phyloP scores from a whole-genome alignment of 2,797 vertebrate genomes.

The Uromys caudimaculatus region DNA sequence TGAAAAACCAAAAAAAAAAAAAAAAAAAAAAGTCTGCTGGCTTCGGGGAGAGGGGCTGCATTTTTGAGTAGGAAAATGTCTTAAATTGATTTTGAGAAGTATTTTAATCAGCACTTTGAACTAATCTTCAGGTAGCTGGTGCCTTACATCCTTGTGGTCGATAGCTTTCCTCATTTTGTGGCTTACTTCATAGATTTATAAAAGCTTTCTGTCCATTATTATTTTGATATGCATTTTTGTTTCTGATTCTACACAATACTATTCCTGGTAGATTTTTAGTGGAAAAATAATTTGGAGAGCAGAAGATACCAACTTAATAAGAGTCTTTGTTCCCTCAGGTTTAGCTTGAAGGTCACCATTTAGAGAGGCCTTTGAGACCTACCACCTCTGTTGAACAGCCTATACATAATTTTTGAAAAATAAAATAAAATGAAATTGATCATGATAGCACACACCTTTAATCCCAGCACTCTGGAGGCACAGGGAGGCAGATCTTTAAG shows the following conservation, averaged over 20 bases:
- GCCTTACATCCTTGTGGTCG: constrained; percentile 57
- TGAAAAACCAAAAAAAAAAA: too few species aligned
- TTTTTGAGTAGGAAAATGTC: constrained; percentile 57
- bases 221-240: constrained; percentile 56
- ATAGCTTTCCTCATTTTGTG: constrained; percentile 53
- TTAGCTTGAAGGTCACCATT: neutral
- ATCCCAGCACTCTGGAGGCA: neutral
- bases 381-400: neutral
- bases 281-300: constrained; percentile 54
- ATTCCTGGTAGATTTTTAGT: constrained; percentile 54
- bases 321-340: neutral
- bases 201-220: constrained; percentile 58
- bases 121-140: constrained; percentile 15
- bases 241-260: constrained; percentile 16
- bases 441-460: neutral
- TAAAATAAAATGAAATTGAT: neutral
- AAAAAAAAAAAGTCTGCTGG: constrained; percentile 54
- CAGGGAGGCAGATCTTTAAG: neutral
- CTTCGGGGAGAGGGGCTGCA: constrained; percentile 9
- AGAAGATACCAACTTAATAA: neutral
- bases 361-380: neutral
- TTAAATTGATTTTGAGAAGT: constrained; percentile 71
- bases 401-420: neutral
- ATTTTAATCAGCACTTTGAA: constrained; percentile 69
- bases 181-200: constrained; percentile 59